These are phyloP conservation scores for Labrus mixtus DNA, from an alignment of 2,113 vertebrate genomes.

Conservation along the genomic window DNA sequence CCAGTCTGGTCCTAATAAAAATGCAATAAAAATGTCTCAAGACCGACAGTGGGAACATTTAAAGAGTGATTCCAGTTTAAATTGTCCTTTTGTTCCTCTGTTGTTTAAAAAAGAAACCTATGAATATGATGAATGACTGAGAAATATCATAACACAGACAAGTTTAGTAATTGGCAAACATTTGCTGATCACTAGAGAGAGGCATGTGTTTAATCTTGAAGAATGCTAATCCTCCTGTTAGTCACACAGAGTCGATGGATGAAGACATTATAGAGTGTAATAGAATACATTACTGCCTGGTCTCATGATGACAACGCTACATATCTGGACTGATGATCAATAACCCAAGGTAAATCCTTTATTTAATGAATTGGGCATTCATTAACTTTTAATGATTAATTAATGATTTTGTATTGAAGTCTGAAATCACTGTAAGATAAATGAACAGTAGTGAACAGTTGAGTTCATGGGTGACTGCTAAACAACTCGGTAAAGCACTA, in stretches of 20 bases:
- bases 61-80: slow-evolving; percentile 1
- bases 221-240: slow-evolving; percentile 56
- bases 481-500: too few species aligned
- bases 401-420: background rate
- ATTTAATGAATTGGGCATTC: slow-evolving; percentile 6
- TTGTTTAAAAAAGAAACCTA: slow-evolving; percentile 3
- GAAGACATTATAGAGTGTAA: slow-evolving; percentile 40
- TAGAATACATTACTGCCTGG: slow-evolving; percentile 48
- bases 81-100: slow-evolving; percentile 2
- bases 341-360: slow-evolving; percentile 26
- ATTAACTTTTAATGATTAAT: slow-evolving; percentile 6
- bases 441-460: background rate
- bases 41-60: background rate
- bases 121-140: slow-evolving; percentile 27
- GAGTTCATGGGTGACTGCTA: background rate
- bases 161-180: slow-evolving; percentile 56
- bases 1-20: too few species aligned
- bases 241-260: slow-evolving; percentile 46
- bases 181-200: slow-evolving; percentile 54
- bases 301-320: slow-evolving; percentile 53
- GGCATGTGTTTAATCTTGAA: slow-evolving; percentile 35
- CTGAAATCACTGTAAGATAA: background rate
- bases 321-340: slow-evolving; percentile 39
- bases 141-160: slow-evolving; percentile 43
- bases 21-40: too few species aligned